Evolutionary conservation across 1,140 invertebrate species (phyloP).

Genomic region (Gyrodactylus salaris): DNA sequence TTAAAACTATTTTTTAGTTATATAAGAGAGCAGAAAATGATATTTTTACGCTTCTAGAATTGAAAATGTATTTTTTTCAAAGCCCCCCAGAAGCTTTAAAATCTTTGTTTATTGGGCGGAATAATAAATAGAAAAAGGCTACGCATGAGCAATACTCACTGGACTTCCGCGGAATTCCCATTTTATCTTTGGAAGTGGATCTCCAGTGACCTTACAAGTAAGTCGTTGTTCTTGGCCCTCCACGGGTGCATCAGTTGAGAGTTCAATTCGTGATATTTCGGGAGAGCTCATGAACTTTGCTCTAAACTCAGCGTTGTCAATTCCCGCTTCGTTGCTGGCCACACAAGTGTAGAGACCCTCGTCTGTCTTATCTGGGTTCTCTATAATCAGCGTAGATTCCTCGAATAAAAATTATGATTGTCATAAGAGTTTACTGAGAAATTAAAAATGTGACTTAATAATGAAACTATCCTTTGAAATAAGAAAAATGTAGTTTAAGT

Average conservation of each 20-base stretch:
- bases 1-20: no score
- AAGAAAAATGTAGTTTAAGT: no score
- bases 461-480: no score
- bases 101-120: no score
- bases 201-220: constrained; percentile 16
- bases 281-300: constrained; percentile 11
- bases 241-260: not conserved
- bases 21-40: no score
- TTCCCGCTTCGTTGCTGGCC: constrained; percentile 15
- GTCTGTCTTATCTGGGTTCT: not conserved
- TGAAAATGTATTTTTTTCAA: no score
- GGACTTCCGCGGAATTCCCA: constrained; percentile 16
- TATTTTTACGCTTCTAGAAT: no score
- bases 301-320: constrained; percentile 13
- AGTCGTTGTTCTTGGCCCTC: constrained; percentile 4
- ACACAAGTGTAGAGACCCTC: constrained; percentile 16
- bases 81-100: no score
- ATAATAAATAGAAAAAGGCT: not conserved
- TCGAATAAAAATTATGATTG: not conserved
- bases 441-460: no score
- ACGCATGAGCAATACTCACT: not conserved
- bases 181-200: constrained; percentile 18
- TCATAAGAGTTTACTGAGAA: no score
- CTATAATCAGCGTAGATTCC: not conserved
- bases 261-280: not conserved